Evolutionary conservation across 92 coral and sea anemone genomes (phyloP).

Genomic region (Montipora capitata): DNA sequence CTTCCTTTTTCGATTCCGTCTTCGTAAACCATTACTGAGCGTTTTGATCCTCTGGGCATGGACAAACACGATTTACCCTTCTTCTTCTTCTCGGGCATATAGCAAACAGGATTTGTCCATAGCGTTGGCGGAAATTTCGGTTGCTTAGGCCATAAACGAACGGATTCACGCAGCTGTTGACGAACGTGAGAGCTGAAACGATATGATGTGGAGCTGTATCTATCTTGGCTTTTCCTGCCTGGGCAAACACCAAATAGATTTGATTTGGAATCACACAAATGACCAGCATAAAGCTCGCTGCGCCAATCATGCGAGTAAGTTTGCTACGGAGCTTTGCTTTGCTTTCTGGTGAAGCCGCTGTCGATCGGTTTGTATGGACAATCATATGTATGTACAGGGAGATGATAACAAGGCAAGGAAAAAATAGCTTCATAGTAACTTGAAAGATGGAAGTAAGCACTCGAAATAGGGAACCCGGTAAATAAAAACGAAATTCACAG

Average conservation of each 20-base stretch:
- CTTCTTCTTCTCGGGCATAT: slow-evolving; percentile 48
- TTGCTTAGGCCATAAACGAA: slow-evolving; percentile 83
- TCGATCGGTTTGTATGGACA: slow-evolving; percentile 29
- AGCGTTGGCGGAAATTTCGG: slow-evolving; percentile 76
- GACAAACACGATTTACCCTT: too few relatives aligned
- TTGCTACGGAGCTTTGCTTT: slow-evolving; percentile 60
- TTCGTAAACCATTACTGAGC: too few relatives aligned
- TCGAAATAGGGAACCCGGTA: background rate
- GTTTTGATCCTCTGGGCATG: too few relatives aligned
- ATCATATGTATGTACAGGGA: slow-evolving; percentile 68
- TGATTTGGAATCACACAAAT: slow-evolving; percentile 80
- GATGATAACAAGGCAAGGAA: slow-evolving; percentile 70
- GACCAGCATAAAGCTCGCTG: slow-evolving; percentile 57
- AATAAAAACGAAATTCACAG: slow-evolving; percentile 5
- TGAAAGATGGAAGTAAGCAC: slow-evolving; percentile 54
- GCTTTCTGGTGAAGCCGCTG: slow-evolving; percentile 20
- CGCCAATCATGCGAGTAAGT: slow-evolving; percentile 74
- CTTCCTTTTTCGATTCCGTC: too few relatives aligned
- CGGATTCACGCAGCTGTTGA: slow-evolving; percentile 76
- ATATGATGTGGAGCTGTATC: slow-evolving; percentile 68
- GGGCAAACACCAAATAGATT: slow-evolving; percentile 20
- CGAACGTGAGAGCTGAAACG: slow-evolving; percentile 63
- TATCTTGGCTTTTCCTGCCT: slow-evolving; percentile 32
- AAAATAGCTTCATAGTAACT: slow-evolving; percentile 48
- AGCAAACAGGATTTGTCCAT: slow-evolving; percentile 61